Percentiles rank a stretch among this genome's conserved stretches.
Conservation (phyloP, 2,113 vertebrate species). For the Nannobrachium achirus region DNA sequence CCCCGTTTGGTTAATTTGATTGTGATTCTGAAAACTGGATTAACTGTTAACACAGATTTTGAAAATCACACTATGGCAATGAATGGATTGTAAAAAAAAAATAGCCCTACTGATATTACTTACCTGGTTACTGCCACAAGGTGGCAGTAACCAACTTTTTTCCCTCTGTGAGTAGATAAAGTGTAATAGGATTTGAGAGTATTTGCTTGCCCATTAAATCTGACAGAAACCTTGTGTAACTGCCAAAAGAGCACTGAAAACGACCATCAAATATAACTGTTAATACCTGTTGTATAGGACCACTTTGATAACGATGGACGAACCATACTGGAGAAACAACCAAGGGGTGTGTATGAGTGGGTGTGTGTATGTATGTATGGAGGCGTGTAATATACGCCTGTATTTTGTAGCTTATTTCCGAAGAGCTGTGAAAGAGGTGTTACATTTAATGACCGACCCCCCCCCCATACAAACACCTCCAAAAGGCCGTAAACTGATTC, state of each 20-base stretch:
- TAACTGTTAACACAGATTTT: too few species aligned
- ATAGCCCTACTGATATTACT: too few species aligned
- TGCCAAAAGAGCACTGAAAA: constrained; percentile 1
- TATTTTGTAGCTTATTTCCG: constrained; percentile 72
- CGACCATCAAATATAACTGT: neutral
- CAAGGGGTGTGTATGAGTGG: neutral
- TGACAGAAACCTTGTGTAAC: constrained; percentile 5
- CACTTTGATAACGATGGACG: neutral
- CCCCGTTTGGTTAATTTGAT: too few species aligned
- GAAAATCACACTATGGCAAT: too few species aligned
- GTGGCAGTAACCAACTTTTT: neutral
- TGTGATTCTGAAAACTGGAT: too few species aligned
- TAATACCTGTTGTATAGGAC: constrained; percentile 13
- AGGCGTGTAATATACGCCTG: constrained; percentile 15
- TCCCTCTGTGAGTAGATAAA: neutral
- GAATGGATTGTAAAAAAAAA: too few species aligned
- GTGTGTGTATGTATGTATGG: constrained; percentile 25
- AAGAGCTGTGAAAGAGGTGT: constrained; percentile 63
- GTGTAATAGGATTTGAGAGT: neutral
- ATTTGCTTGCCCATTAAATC: constrained; percentile 2
- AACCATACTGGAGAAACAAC: constrained; percentile 10
- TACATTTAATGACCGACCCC: constrained; percentile 10
- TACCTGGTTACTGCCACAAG: too few species aligned
- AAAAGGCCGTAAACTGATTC: constrained; percentile 34
- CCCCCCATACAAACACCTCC: neutral